A percentile compares a stretch with the other conserved stretches of the same genome.
phyloP scores from a whole-genome alignment of 2,797 vertebrate species.

The Rhinella marina region DNA sequence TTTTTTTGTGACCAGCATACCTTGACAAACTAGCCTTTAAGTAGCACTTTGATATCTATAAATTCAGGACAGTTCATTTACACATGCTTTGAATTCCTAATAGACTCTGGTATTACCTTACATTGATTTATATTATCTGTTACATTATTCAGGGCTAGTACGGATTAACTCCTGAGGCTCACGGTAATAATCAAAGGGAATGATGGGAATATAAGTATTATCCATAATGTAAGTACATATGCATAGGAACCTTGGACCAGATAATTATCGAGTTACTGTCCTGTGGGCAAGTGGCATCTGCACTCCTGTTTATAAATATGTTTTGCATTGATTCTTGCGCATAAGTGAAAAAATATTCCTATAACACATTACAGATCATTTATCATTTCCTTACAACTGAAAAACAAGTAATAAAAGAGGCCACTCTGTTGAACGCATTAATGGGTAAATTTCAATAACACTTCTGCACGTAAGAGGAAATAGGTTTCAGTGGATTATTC shows the following conservation, averaged over 20 bases:
- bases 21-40: slow-evolving; percentile 34
- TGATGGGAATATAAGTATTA: neutral
- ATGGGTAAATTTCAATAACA: slow-evolving; percentile 4
- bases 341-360: slow-evolving; percentile 44
- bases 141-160: neutral
- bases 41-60: neutral
- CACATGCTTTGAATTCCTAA: neutral
- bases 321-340: slow-evolving; percentile 41
- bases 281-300: slow-evolving; percentile 14
- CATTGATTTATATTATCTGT: neutral
- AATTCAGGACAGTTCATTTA: slow-evolving; percentile 11
- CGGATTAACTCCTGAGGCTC: slow-evolving; percentile 6
- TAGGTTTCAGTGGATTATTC: neutral
- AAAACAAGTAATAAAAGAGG: slow-evolving; percentile 25
- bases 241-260: slow-evolving; percentile 1
- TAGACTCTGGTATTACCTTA: neutral
- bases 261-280: slow-evolving; percentile 25
- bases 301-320: slow-evolving; percentile 30
- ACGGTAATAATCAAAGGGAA: neutral
- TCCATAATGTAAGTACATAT: slow-evolving; percentile 3
- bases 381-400: slow-evolving; percentile 30
- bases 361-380: slow-evolving; percentile 31
- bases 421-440: slow-evolving; percentile 4
- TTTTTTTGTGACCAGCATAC: slow-evolving; percentile 8
- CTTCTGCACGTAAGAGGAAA: neutral